Evolutionary conservation across 2,113 vertebrate species (phyloP).

Genomic region (Psittacula cyanocephala): DNA sequence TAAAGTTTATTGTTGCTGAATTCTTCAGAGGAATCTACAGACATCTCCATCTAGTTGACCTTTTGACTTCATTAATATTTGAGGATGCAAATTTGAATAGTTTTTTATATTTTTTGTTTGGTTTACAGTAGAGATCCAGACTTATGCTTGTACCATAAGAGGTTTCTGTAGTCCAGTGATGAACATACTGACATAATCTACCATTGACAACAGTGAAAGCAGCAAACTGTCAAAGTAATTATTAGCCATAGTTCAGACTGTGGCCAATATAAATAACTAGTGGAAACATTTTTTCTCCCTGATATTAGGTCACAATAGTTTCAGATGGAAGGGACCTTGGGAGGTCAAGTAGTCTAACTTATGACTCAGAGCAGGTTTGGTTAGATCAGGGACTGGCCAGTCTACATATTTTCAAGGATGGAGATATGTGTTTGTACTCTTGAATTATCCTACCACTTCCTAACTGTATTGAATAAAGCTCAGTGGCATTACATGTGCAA

Average conservation of each 20-base stretch:
- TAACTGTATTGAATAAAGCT: background rate
- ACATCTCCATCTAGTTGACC: background rate
- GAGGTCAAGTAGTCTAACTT: background rate
- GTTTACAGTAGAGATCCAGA: background rate
- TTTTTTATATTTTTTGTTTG: background rate
- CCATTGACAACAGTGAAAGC: background rate
- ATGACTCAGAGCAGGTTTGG: rapidly evolving
- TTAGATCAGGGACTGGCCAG: rapidly evolving
- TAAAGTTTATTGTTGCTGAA: background rate
- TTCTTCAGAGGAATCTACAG: background rate
- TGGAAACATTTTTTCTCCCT: background rate
- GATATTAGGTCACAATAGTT: background rate
- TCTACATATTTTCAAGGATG: background rate
- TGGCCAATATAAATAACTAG: background rate
- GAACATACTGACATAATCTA: background rate
- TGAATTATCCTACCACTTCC: background rate
- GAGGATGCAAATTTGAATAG: background rate
- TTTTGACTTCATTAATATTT: background rate
- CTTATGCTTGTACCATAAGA: background rate
- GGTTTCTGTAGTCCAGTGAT: background rate
- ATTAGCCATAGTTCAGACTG: background rate
- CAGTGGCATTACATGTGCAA: background rate
- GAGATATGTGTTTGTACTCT: background rate
- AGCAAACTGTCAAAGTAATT: background rate
- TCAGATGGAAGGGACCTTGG: background rate